Percentiles rank a stretch among this genome's conserved stretches.
Conservation (phyloP, 2,888 invertebrate species). For the Lasioglossum pauxillum region DNA sequence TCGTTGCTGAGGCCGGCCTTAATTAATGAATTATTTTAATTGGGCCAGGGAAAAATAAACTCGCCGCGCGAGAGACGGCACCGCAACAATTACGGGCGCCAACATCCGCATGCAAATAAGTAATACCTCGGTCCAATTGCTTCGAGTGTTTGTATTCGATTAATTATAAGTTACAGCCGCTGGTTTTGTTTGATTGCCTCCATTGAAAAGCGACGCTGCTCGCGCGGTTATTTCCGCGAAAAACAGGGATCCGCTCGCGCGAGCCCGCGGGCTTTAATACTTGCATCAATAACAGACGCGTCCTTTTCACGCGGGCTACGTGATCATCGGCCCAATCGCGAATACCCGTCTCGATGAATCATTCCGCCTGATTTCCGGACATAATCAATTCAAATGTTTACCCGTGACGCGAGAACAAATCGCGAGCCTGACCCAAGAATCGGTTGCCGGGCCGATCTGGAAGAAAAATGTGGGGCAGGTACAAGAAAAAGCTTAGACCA, state of each 20-base stretch:
- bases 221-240: slow-evolving; percentile 24
- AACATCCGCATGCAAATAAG: slow-evolving; percentile 62
- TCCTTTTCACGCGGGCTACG: slow-evolving; percentile 60
- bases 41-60: slow-evolving; percentile 29
- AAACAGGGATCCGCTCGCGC: slow-evolving; percentile 42
- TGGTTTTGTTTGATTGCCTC: slow-evolving; percentile 63
- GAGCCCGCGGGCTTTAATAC: slow-evolving; percentile 55
- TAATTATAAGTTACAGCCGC: slow-evolving; percentile 64
- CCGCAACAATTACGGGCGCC: slow-evolving; percentile 58
- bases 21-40: slow-evolving; percentile 50
- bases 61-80: neutral
- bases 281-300: slow-evolving; percentile 56
- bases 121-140: slow-evolving; percentile 64
- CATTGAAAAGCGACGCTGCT: slow-evolving; percentile 43
- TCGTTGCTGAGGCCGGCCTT: neutral
- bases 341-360: slow-evolving; percentile 65
- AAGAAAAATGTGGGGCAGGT: neutral
- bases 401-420: slow-evolving; percentile 60
- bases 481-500: neutral
- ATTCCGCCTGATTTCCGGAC: slow-evolving; percentile 71
- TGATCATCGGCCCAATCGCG: slow-evolving; percentile 49
- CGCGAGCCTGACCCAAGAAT: slow-evolving; percentile 16
- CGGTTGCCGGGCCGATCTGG: neutral
- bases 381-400: slow-evolving; percentile 74
- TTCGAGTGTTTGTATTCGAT: slow-evolving; percentile 68